Evolutionary conservation across 2,113 vertebrate genomes (phyloP).

Genomic region (Cynopterus brachyotis): DNA sequence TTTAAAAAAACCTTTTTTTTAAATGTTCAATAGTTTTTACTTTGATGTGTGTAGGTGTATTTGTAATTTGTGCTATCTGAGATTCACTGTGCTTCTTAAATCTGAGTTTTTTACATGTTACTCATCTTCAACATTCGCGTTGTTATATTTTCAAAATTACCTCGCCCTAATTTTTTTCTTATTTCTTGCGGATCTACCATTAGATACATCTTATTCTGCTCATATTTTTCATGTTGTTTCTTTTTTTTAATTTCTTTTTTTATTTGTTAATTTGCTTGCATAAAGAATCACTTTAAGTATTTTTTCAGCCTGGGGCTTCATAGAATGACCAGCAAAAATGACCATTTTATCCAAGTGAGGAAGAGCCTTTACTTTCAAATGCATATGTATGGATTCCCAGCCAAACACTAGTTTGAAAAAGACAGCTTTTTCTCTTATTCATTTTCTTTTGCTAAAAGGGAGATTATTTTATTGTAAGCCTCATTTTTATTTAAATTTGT

Average conservation of each 20-base stretch:
- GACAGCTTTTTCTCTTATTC: not conserved
- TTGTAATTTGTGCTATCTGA: not conserved
- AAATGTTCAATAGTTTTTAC: not conserved
- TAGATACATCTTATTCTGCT: not conserved
- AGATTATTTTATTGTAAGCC: not conserved
- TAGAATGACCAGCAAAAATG: not conserved
- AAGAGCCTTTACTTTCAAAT: not conserved
- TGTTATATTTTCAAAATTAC: not conserved
- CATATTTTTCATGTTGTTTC: not conserved
- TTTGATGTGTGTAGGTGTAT: not conserved
- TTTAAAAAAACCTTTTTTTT: not conserved
- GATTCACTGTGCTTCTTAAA: not conserved
- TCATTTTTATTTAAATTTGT: not conserved
- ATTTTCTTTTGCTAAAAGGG: not conserved
- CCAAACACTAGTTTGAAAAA: not conserved
- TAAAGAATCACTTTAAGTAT: not conserved
- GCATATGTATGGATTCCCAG: not conserved
- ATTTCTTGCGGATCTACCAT: not conserved
- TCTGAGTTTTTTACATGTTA: not conserved
- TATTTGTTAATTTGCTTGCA: not conserved
- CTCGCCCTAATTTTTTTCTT: not conserved
- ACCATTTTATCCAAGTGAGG: not conserved
- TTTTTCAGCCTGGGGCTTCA: not conserved
- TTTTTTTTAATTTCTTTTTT: not conserved
- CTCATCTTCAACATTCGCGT: not conserved